These are phyloP conservation scores for Pollenia griseotomentosa DNA, from an alignment of 2,888 invertebrate species.

Conservation along the genomic window DNA sequence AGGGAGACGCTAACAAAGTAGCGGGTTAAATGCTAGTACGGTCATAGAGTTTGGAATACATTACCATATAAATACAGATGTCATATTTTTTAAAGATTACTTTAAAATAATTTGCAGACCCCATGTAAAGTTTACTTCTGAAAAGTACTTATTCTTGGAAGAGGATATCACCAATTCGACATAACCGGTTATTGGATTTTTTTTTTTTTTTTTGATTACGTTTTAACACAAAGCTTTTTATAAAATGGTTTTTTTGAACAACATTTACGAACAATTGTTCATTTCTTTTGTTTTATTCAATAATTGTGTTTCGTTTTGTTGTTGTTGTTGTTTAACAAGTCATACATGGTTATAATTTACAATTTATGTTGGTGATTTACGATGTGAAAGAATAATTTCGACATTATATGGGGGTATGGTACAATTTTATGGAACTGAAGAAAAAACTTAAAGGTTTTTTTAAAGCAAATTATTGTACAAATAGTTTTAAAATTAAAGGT, in stretches of 20 bases:
- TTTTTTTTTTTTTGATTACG: too few relatives aligned
- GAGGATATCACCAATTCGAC: too few relatives aligned
- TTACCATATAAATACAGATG: too few relatives aligned
- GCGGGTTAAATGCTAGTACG: too few relatives aligned
- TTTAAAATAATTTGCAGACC: too few relatives aligned
- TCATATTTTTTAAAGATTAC: too few relatives aligned
- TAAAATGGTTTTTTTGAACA: conserved; percentile 2
- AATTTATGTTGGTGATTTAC: conserved; percentile 65
- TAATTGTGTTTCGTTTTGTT: conserved; percentile 74
- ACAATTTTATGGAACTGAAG: neutral
- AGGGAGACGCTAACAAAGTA: too few relatives aligned
- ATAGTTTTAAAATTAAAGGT: neutral
- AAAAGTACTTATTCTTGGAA: too few relatives aligned
- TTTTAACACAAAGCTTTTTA: too few relatives aligned
- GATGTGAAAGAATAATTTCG: conserved; percentile 68
- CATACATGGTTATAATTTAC: conserved; percentile 59
- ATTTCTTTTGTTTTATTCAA: conserved; percentile 78
- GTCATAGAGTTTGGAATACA: too few relatives aligned
- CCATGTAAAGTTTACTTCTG: too few relatives aligned
- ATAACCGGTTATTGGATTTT: too few relatives aligned
- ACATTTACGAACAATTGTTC: conserved; percentile 15
- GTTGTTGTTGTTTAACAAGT: conserved; percentile 71
- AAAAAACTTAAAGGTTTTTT: conserved; percentile 2
- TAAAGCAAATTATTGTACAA: neutral
- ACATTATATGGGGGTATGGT: conserved; percentile 45